Percentiles rank a stretch among this genome's conserved stretches.
These are phyloP conservation scores for Lamprotornis superbus DNA, from an alignment of 2,113 vertebrate species.

Conservation along the genomic window DNA sequence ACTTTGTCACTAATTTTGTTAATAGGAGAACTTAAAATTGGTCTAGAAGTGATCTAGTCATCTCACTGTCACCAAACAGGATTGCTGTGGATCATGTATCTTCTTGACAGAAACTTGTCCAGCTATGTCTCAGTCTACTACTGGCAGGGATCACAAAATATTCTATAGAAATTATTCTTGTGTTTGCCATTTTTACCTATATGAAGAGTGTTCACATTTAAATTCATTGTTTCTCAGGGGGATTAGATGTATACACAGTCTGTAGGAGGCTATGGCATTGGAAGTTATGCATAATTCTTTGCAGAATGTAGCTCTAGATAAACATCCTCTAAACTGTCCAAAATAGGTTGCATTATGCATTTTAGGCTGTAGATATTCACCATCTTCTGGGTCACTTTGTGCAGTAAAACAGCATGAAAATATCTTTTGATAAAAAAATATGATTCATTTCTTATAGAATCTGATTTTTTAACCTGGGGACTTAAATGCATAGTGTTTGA, in stretches of 20 bases:
- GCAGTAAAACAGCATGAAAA: not conserved
- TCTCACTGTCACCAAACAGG: not conserved
- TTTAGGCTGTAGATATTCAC: not conserved
- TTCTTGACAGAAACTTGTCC: not conserved
- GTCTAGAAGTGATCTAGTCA: not conserved
- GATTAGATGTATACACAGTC: not conserved
- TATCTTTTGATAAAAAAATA: not conserved
- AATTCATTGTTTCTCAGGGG: fast-evolving
- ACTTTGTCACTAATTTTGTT: not conserved
- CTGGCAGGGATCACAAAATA: not conserved
- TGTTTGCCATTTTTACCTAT: not conserved
- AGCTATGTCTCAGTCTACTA: not conserved
- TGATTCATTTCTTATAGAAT: not conserved
- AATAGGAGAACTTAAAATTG: not conserved
- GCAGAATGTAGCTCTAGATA: not conserved
- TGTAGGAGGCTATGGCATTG: not conserved
- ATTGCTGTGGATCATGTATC: not conserved
- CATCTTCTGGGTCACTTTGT: not conserved
- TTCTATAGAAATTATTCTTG: not conserved
- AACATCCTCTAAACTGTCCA: not conserved
- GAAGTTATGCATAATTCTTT: not conserved
- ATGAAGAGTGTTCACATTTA: not conserved
- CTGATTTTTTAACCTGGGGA: not conserved
- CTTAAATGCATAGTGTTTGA: not conserved
- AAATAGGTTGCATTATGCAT: not conserved